These are phyloP conservation scores for Chrysogorgia sp. DNA, from an alignment of 92 coral and sea anemone genomes.

Conservation along the genomic window DNA sequence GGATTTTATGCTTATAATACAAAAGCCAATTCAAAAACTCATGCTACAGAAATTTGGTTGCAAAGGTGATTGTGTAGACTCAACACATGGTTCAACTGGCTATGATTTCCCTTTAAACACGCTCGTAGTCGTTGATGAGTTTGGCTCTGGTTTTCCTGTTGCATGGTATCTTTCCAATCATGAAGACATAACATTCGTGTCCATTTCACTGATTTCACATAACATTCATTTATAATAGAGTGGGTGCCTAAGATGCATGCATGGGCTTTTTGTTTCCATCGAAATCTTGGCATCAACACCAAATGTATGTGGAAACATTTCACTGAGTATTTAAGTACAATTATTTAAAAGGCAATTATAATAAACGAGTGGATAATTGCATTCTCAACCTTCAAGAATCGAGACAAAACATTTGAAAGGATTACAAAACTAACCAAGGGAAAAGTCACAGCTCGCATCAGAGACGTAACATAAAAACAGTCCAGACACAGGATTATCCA, in stretches of 20 bases:
- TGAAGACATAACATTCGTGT: slow-evolving; percentile 64
- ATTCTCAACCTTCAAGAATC: slow-evolving; percentile 4
- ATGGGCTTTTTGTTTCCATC: slow-evolving; percentile 40
- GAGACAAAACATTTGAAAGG: slow-evolving; percentile 54
- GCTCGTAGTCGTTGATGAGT: slow-evolving; percentile 62
- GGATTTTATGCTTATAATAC: slow-evolving; percentile 62
- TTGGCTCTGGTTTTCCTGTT: slow-evolving; percentile 70
- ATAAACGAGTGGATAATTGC: slow-evolving; percentile 48
- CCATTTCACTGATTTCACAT: slow-evolving; percentile 21
- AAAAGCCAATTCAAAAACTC: slow-evolving; percentile 53
- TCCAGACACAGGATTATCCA: too few relatives aligned
- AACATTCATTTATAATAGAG: slow-evolving; percentile 15
- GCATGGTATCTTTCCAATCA: slow-evolving; percentile 68
- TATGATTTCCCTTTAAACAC: slow-evolving; percentile 64
- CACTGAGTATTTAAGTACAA: slow-evolving; percentile 25
- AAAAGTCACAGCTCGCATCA: slow-evolving; percentile 6
- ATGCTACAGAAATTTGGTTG: slow-evolving; percentile 53
- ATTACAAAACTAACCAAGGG: slow-evolving; percentile 42
- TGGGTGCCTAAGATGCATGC: slow-evolving; percentile 11
- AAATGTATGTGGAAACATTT: slow-evolving; percentile 32
- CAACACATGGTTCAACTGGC: slow-evolving; percentile 72
- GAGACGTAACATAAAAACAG: too few relatives aligned
- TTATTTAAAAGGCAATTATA: slow-evolving; percentile 6
- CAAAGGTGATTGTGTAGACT: slow-evolving; percentile 67
- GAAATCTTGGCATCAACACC: slow-evolving; percentile 28